phyloP scores from a whole-genome alignment of 2,888 invertebrate genomes.

The Rhingia rostrata region DNA sequence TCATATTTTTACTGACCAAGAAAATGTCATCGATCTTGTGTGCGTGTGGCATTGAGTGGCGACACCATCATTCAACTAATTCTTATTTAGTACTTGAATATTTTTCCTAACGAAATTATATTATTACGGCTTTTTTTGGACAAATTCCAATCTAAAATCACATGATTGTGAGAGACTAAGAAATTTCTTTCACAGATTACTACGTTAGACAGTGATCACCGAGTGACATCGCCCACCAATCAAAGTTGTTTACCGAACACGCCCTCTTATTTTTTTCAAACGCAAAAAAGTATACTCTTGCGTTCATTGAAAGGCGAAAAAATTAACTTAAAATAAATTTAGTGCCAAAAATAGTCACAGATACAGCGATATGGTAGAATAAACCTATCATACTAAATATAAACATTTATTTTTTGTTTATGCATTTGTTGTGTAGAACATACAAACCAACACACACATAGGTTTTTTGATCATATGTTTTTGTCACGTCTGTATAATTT shows the following conservation, averaged over 20 bases:
- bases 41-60: conserved; percentile 5
- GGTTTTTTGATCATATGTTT: conserved; percentile 18
- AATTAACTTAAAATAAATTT: conserved; percentile 34
- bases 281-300: neutral
- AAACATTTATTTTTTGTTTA: conserved; percentile 23
- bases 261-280: conserved; percentile 30
- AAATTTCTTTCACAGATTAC: conserved; percentile 9
- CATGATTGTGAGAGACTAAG: conserved; percentile 35
- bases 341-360: conserved; percentile 55
- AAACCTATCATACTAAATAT: neutral
- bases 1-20: neutral
- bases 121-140: conserved; percentile 2
- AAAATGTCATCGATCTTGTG: neutral
- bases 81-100: neutral
- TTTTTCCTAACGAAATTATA: neutral
- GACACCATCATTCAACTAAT: neutral
- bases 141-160: conserved; percentile 38
- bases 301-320: neutral
- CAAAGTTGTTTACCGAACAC: conserved; percentile 53
- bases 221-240: conserved; percentile 31
- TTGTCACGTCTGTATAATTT: conserved; percentile 1
- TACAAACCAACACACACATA: conserved; percentile 9
- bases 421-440: conserved; percentile 10
- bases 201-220: conserved; percentile 8
- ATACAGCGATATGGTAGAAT: conserved; percentile 20